A percentile compares a stretch with the other conserved stretches of the same genome.
Evolutionary conservation across 2,888 invertebrate genomes (phyloP).

Genomic region (Drosophila anceps): DNA sequence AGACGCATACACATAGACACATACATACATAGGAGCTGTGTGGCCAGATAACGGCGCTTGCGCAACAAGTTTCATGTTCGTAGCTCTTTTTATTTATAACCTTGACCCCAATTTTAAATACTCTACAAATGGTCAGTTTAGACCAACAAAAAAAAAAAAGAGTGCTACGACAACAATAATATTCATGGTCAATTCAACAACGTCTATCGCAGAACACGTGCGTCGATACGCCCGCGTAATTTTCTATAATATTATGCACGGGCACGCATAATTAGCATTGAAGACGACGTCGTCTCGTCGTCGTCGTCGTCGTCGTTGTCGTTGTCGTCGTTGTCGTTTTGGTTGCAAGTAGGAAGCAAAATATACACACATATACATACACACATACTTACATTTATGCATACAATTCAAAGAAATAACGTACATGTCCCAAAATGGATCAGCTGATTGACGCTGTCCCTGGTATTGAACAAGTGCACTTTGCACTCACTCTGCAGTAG

Average conservation of each 20-base stretch:
- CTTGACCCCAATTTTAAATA: constrained; percentile 70
- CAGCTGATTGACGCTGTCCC: constrained; percentile 34
- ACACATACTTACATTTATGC: background rate
- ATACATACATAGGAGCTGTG: no score
- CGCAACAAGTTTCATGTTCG: constrained; percentile 8
- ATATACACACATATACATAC: background rate
- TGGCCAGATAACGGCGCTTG: constrained; percentile 32
- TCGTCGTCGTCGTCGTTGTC: no score
- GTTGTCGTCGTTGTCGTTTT: constrained; percentile 33
- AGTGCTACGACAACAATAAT: constrained; percentile 10
- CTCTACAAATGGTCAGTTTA: constrained; percentile 39
- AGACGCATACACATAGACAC: background rate
- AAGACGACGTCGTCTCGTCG: constrained; percentile 42
- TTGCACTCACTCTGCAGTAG: constrained; percentile 33
- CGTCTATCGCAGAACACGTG: constrained; percentile 10
- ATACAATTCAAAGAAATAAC: background rate
- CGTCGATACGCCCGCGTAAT: constrained; percentile 21
- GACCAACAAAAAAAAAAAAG: constrained; percentile 31
- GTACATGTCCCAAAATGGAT: constrained; percentile 10
- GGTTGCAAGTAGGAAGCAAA: constrained; percentile 37
- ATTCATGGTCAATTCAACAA: constrained; percentile 50
- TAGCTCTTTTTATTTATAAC: constrained; percentile 39
- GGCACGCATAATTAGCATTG: constrained; percentile 59
- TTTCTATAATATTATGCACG: constrained; percentile 43
- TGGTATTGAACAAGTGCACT: constrained; percentile 35